Evolutionary conservation across 2,797 vertebrate species (phyloP).

Genomic region (Dendrocincla fuliginosa): DNA sequence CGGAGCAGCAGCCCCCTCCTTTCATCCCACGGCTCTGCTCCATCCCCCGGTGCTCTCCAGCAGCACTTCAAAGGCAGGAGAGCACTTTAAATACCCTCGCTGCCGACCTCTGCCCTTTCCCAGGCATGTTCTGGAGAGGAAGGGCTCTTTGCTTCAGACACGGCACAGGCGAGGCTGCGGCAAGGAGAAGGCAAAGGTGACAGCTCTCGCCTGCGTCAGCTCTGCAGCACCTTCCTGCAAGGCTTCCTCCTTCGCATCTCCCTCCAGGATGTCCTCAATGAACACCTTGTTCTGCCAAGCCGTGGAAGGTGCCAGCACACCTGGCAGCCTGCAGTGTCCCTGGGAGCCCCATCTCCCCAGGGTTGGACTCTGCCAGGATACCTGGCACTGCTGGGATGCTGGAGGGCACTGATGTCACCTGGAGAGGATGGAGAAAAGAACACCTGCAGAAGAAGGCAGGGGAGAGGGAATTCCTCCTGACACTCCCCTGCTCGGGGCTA

Average conservation of each 20-base stretch:
- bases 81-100: background rate
- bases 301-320: background rate
- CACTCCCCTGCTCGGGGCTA: rapidly evolving
- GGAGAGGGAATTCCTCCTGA: background rate
- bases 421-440: background rate
- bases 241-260: background rate
- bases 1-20: slow-evolving; percentile 17
- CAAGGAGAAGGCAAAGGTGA: background rate
- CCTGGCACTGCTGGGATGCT: background rate
- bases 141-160: background rate
- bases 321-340: background rate
- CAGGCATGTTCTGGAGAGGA: background rate
- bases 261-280: rapidly evolving
- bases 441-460: background rate
- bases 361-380: background rate
- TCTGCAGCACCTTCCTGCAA: background rate
- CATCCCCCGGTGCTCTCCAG: background rate
- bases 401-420: background rate
- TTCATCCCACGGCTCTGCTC: background rate
- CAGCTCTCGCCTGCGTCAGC: rapidly evolving
- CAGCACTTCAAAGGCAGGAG: slow-evolving; percentile 22
- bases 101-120: background rate
- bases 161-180: rapidly evolving
- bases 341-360: background rate
- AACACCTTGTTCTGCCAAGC: background rate